Conservation (phyloP, 2,797 vertebrate species). For the Astyanax mexicanus region DNA sequence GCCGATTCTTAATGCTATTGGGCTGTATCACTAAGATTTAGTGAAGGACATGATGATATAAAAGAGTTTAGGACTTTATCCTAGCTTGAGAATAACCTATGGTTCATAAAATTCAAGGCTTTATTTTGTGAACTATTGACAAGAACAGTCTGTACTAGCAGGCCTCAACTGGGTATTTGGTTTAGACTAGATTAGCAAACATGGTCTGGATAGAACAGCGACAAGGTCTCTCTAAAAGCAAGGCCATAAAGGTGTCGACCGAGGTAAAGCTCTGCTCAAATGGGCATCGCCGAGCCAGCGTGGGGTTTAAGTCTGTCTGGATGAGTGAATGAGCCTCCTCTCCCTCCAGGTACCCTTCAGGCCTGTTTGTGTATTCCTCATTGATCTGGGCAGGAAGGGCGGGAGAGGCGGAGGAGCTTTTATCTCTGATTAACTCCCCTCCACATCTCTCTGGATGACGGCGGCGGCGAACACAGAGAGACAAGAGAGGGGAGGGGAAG, state of each 20-base stretch:
- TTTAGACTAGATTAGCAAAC: conserved; percentile 46
- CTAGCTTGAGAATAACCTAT: neutral
- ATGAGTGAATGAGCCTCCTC: conserved; percentile 42
- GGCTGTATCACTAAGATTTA: neutral
- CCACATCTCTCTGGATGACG: conserved; percentile 44
- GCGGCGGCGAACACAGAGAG: conserved; percentile 43
- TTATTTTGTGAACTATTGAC: conserved; percentile 16
- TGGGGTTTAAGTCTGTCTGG: conserved; percentile 1
- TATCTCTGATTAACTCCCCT: conserved; percentile 79
- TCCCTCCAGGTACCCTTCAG: conserved; percentile 65
- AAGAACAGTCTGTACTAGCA: neutral
- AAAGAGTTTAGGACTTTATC: neutral
- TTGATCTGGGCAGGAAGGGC: conserved; percentile 55
- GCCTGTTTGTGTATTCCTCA: conserved; percentile 59
- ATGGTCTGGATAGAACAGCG: conserved; percentile 32
- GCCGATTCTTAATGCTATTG: too few species aligned
- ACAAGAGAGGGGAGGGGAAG: conserved; percentile 33
- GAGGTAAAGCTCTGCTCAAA: neutral
- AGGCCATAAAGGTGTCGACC: conserved; percentile 28
- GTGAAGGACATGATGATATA: neutral
- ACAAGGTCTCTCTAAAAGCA: conserved; percentile 36
- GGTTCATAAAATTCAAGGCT: conserved; percentile 1
- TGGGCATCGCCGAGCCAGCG: neutral
- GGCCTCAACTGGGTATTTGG: conserved; percentile 18
- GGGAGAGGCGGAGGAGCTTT: conserved; percentile 67